These are phyloP conservation scores for Lumbricus terrestris DNA, from an alignment of 2,888 invertebrate species.

Conservation along the genomic window DNA sequence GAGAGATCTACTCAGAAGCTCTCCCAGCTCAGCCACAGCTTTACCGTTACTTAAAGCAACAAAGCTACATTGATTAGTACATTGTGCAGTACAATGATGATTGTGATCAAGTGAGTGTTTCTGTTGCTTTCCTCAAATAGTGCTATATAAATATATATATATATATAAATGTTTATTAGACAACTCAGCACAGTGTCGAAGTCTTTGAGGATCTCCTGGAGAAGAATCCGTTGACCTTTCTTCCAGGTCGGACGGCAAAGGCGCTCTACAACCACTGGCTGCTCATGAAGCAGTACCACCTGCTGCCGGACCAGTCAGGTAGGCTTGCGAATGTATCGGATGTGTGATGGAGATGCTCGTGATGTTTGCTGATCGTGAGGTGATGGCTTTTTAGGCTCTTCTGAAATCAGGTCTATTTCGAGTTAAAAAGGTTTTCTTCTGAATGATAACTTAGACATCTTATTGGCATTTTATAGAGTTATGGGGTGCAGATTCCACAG, in stretches of 20 bases:
- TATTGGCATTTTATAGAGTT: neutral
- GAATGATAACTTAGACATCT: too few species aligned
- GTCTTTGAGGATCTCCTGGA: slow-evolving; percentile 81
- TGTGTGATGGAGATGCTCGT: neutral
- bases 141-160: neutral
- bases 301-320: slow-evolving; percentile 85
- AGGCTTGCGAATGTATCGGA: slow-evolving; percentile 28
- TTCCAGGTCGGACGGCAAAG: slow-evolving; percentile 82
- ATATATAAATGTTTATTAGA: neutral
- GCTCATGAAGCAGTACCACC: slow-evolving; percentile 83
- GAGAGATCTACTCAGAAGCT: too few species aligned
- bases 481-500: neutral
- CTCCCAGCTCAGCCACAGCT: too few species aligned
- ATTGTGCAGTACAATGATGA: too few species aligned
- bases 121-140: neutral
- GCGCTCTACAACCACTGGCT: slow-evolving; percentile 86
- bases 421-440: neutral
- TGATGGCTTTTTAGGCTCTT: neutral
- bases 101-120: neutral
- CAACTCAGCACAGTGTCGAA: slow-evolving; percentile 64
- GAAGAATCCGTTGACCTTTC: slow-evolving; percentile 81
- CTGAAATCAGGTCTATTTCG: neutral
- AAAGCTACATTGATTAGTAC: too few species aligned
- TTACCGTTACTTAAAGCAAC: too few species aligned
- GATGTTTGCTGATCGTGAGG: neutral